phyloP scores from a whole-genome alignment of 2,113 vertebrate species.

The Myocastor coypus region DNA sequence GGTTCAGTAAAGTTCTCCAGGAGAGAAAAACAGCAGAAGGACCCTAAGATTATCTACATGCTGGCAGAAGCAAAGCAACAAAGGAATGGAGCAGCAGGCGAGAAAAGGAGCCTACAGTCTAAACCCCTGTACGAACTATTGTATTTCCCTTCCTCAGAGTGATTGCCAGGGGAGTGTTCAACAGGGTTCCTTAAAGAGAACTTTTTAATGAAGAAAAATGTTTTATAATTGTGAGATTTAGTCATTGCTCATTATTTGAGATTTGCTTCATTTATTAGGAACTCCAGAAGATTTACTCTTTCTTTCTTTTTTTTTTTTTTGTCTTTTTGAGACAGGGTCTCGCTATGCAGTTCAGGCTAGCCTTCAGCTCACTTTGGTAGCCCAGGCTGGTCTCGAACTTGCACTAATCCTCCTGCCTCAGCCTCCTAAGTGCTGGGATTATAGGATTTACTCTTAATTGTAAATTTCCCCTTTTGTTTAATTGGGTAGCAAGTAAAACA shows the following conservation, averaged over 20 bases:
- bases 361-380: too few relatives aligned
- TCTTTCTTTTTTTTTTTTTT: too few relatives aligned
- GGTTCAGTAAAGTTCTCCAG: neutral
- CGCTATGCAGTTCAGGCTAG: too few relatives aligned
- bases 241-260: constrained; percentile 30
- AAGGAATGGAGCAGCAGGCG: neutral
- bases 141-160: neutral
- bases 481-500: constrained; percentile 28
- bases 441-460: neutral
- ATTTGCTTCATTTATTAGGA: constrained; percentile 56
- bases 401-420: too few relatives aligned
- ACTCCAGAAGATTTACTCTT: constrained; percentile 6
- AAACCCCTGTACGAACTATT: neutral
- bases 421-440: too few relatives aligned
- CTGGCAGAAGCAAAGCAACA: neutral
- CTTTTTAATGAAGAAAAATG: constrained; percentile 39
- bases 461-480: constrained; percentile 43
- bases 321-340: too few relatives aligned
- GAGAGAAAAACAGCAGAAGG: neutral
- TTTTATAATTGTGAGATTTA: constrained; percentile 14
- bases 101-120: neutral
- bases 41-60: neutral
- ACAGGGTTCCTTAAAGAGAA: neutral
- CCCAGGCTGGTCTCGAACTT: too few relatives aligned
- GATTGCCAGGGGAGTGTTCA: neutral